Base-by-base conservation (phyloP, 1,140 invertebrate species). In the Lordiphosa clarofinis region DNA sequence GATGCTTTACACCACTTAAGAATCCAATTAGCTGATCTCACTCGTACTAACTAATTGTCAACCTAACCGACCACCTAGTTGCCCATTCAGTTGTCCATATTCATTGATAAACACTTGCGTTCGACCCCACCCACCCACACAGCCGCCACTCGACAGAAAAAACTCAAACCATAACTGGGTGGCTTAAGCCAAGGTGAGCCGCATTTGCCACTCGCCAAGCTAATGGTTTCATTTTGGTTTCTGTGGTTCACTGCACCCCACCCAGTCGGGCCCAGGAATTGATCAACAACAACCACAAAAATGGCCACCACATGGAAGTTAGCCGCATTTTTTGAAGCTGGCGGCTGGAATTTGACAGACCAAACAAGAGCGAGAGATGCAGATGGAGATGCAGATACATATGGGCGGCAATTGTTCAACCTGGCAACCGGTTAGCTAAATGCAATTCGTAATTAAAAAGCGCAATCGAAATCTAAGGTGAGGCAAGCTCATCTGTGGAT, bases 11-110 rank as follows among this genome's bases (percentile, higher is more conserved):
- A 24, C 28, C 28, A 31, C 28, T 31, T 31, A 35, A 35, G 4
- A 1, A 21, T 24, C 10, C 24, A 48, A 48, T n/a, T 49, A 49
- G 9, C 28, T 31, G 28, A 31, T 31, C 28, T 31, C 7, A 31
- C 24, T 0, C 7, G 15, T 36, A 39, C 33, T 11, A 24, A 54
- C 52, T 63, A 50, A 62, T 44, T 65, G 76, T 53, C 76, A 82
- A 57, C 72, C 75, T 57, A 76, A 39, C 33, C 28, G 19, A 10
- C 73, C 64, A 69, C 56, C 55, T 42, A 68, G 65, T 69, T 68
- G 74, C 67, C 73, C 76, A 81, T 81, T 81, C 67, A 81, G 59
- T 56, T 76, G 71, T 67, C 67, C 62, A 49, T 61, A 63, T 84
- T 84, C 76, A 81, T 81, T 81, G 78, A 81, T 81, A 75, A 81